Evolutionary conservation across 2,797 vertebrate genomes (phyloP), one percentile per base, ranked within the genome.

Genomic region (Gallinago nigripennis): DNA sequence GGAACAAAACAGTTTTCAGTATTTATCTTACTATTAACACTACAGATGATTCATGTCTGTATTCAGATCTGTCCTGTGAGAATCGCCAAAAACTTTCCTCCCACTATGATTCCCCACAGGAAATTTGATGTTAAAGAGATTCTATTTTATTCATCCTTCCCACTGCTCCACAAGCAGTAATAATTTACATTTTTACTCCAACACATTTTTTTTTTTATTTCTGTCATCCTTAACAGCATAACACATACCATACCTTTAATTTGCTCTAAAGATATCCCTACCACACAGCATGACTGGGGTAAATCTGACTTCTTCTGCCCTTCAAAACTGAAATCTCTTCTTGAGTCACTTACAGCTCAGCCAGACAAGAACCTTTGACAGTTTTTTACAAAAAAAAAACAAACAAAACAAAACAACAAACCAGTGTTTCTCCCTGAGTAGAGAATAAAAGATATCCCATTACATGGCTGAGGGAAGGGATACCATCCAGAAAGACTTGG

Each of bases 271-370:
- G 13, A 63, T 35, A 70, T 9, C 9, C 12, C 16, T 56, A 56
- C 19, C 15, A 53, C 19, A 70, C 12, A 57, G 19, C 16, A 48
- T 0, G 0, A 43, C 1, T 25, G 37, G 14, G 65, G 8, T 5
- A 91, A 82, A 88, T 53, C 1, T 61, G 31, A 56, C 6, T 35
- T 75, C 12, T 92, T 76, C 27, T 56, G 43, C 7, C 25, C 20
- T 20, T 77, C 25, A 64, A 35, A 76, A 16, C 3, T 53, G 43
- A 84, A 93, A 56, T 43, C 4, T 64, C 11, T 78, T 70, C 28
- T 46, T 77, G 31, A 23, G 25, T 51, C 20, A 37, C 23, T 85
- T 30, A 56, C 2, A 88, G 51, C 12, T 27, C 23, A 83, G 31
- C 4, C 27, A 39, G 24, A 73, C 25, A 86, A 28, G 20, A 31